Base-by-base conservation (phyloP, 2,797 vertebrate genomes). In the Sebastiscus albofasciatus region DNA sequence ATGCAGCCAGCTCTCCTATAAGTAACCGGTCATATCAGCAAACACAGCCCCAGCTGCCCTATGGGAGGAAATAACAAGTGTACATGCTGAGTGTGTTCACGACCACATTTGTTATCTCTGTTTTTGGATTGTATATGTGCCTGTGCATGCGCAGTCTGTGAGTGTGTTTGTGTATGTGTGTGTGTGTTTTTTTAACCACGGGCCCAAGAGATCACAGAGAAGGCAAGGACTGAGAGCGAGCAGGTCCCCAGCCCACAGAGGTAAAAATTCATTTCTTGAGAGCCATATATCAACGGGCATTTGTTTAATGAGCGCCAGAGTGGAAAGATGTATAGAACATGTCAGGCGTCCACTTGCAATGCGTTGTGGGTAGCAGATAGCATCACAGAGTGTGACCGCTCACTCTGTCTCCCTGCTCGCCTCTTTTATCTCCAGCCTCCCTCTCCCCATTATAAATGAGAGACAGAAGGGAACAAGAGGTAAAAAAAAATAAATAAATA, bases 251-350 rank as follows among this genome's bases (percentile, higher is more conserved):
- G 84, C 87, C 78, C 84, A 58, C 88, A 93, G 87, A 26, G 92
- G 94, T 94, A 95, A 96, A 97, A 96, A 96, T 96, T 96, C 93
- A 96, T 97, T 97, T 96, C 95, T 97, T 94, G 95, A 96, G 96
- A 96, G 93, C 96, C 90, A 97, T 96, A 96, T 90, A 97, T 97
- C 96, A 97, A 93, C 80, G 72, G 80, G 94, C 83, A 95, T 97
- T 97, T 97, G 97, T 97, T 98, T 97, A 98, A 97, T 97, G 97
- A 97, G 96, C 95, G 90, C 95, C 95, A 96, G 96, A 96, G 96
- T 88, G 93, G 94, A 96, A 97, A 98, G 97, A 98, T 96, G 96
- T 97, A 97, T 97, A 97, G 97, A 98, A 97, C 96, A 97, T 96
- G 97, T 97, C 97, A 97, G 96, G 94, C 93, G 95, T 96, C 96